phyloP scores from a whole-genome alignment of 2,888 invertebrate species.

The Chrysolina haemoptera region DNA sequence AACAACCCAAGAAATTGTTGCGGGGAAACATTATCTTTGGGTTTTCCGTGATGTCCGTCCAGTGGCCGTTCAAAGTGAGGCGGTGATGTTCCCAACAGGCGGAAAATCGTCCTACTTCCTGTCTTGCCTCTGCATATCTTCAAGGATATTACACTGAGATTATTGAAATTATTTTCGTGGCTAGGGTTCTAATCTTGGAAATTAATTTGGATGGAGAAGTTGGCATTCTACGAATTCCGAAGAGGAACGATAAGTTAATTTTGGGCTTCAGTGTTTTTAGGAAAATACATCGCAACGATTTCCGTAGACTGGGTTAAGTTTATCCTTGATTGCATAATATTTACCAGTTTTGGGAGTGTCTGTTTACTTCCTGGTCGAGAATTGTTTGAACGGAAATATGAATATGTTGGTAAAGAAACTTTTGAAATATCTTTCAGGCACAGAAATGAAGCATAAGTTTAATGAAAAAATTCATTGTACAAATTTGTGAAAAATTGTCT shows the following conservation, averaged over 20 bases:
- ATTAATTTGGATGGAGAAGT: slow-evolving; percentile 44
- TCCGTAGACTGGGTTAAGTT: not conserved
- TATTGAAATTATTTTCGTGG: slow-evolving; percentile 56
- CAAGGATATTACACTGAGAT: slow-evolving; percentile 54
- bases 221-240: slow-evolving; percentile 30
- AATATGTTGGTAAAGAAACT: too few species aligned
- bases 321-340: not conserved
- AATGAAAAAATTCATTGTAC: too few species aligned
- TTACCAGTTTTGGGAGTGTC: not conserved
- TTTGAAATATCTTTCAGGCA: too few species aligned
- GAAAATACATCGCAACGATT: slow-evolving; percentile 4
- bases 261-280: not conserved
- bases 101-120: slow-evolving; percentile 58
- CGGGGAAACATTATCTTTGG: slow-evolving; percentile 57
- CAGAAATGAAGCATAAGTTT: too few species aligned
- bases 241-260: slow-evolving; percentile 28
- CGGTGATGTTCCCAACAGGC: slow-evolving; percentile 55
- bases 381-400: too few species aligned
- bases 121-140: slow-evolving; percentile 53
- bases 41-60: slow-evolving; percentile 50
- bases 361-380: not conserved
- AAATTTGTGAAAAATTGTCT: too few species aligned
- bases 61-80: slow-evolving; percentile 30
- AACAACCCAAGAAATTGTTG: slow-evolving; percentile 68
- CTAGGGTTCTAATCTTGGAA: slow-evolving; percentile 49